These are phyloP conservation scores for Atherinosoma microstoma DNA, from an alignment of 2,797 vertebrate genomes.

Conservation along the genomic window DNA sequence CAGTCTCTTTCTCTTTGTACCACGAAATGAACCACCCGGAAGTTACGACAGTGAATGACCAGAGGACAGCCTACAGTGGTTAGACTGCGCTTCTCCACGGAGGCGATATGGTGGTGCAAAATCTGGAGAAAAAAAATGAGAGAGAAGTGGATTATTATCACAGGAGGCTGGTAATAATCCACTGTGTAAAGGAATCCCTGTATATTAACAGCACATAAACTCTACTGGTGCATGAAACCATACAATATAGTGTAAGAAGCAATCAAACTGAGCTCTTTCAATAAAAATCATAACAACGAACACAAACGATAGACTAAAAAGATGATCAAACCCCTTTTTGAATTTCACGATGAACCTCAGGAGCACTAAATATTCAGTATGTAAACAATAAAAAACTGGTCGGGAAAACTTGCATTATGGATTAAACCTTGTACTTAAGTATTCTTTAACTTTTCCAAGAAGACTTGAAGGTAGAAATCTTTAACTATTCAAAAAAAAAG, in stretches of 20 bases:
- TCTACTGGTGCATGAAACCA: not conserved
- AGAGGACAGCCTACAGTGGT: slow-evolving; percentile 95
- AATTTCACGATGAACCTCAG: not conserved
- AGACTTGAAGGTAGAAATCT: not conserved
- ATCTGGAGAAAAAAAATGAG: slow-evolving; percentile 81
- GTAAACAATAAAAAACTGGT: not conserved
- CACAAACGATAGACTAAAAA: not conserved
- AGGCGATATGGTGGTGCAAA: slow-evolving; percentile 95
- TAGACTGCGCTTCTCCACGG: slow-evolving; percentile 94
- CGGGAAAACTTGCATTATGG: not conserved
- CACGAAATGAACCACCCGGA: slow-evolving; percentile 94
- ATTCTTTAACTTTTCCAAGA: not conserved
- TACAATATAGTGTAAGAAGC: not conserved
- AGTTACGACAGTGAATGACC: slow-evolving; percentile 97
- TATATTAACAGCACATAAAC: not conserved
- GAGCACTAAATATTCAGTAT: not conserved
- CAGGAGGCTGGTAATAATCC: too few species aligned
- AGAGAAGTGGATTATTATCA: too few species aligned
- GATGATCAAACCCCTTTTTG: not conserved
- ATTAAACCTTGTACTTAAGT: not conserved
- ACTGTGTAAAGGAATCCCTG: too few species aligned
- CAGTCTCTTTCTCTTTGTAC: slow-evolving; percentile 95
- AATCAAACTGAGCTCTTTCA: not conserved
- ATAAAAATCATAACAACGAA: not conserved
- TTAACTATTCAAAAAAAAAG: not conserved